phyloP scores from a whole-genome alignment of 2,888 invertebrate species.

The Polylopha cassiicola region DNA sequence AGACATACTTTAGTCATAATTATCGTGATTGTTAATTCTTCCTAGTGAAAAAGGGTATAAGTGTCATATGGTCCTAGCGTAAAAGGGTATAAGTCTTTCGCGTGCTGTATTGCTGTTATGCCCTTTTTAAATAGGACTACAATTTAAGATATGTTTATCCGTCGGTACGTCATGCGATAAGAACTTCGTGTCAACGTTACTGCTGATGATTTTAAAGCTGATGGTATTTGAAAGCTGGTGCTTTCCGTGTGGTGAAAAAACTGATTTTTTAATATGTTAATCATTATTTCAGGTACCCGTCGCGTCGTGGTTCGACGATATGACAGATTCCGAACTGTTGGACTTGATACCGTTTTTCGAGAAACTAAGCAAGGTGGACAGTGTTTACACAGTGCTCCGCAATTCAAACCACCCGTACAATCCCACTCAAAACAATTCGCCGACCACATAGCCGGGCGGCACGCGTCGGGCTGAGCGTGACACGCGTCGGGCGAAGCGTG shows the following conservation, averaged over 20 bases:
- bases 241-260: background rate
- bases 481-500: slow-evolving; percentile 20
- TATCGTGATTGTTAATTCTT: too few relatives aligned
- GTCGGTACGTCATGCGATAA: too few relatives aligned
- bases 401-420: slow-evolving; percentile 93
- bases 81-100: too few relatives aligned
- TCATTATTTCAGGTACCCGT: slow-evolving; percentile 92
- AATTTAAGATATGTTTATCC: too few relatives aligned
- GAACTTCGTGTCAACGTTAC: too few relatives aligned
- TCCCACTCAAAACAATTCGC: slow-evolving; percentile 64
- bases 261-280: background rate
- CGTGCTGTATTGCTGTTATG: too few relatives aligned
- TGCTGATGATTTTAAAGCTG: too few relatives aligned
- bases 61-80: too few relatives aligned
- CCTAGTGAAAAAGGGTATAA: too few relatives aligned
- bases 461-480: slow-evolving; percentile 17
- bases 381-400: slow-evolving; percentile 96
- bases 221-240: too few relatives aligned
- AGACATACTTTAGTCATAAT: too few relatives aligned
- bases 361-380: slow-evolving; percentile 96
- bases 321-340: slow-evolving; percentile 96
- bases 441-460: slow-evolving; percentile 59
- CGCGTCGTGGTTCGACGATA: slow-evolving; percentile 99
- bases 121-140: too few relatives aligned
- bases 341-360: slow-evolving; percentile 99